Evolutionary conservation across 2,888 invertebrate species (phyloP), one percentile per base, ranked within the genome.

Genomic region (Linnaemya vulpina): DNA sequence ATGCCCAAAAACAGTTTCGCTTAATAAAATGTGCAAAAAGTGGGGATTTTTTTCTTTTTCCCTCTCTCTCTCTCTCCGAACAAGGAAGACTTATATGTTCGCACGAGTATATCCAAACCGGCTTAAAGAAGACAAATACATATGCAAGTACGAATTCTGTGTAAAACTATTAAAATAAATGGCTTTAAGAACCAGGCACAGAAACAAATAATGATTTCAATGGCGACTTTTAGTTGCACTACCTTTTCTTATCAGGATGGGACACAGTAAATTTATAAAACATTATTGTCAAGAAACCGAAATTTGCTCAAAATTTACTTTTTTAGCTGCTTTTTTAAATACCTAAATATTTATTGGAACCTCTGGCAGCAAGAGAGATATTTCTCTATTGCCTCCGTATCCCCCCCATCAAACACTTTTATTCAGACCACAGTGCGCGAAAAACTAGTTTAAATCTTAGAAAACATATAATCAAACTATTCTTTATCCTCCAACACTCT

Each of bases 81-180:
- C 17, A 17, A 17, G 17, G 60, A 35, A 38, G 13, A 13, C 25
- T n/a, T 30, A n/a, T 10, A 60, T 10, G 5, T 30, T 3, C 5
- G 30, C 5, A 30, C 5, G 30, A 3, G 5, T 30, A 5, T 30
- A 30, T 25, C 17, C 7, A 58, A 77, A 77, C n/a, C 62, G 46
- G 53, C 55, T 63, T 63, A 63, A 68, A 53, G 40, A 53, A 43
- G 51, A 60, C 35, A 53, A 38, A 53, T 60, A 77, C 40, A 51
- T 53, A 53, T 49, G 30, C 58, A 20, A 68, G 51, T 20, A 30
- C 17, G 49, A 67, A 76, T 77, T 68, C 51, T 40, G 30, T 53
- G 63, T 35, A 71, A 63, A 71, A 71, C 79, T 79, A 71, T 71
- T 71, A 79, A 79, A 79, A 71, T 71, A 71, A 55, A 71, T 49